Conservation (phyloP, 2,888 invertebrate species). For the Leptinotarsa peninsularis region DNA sequence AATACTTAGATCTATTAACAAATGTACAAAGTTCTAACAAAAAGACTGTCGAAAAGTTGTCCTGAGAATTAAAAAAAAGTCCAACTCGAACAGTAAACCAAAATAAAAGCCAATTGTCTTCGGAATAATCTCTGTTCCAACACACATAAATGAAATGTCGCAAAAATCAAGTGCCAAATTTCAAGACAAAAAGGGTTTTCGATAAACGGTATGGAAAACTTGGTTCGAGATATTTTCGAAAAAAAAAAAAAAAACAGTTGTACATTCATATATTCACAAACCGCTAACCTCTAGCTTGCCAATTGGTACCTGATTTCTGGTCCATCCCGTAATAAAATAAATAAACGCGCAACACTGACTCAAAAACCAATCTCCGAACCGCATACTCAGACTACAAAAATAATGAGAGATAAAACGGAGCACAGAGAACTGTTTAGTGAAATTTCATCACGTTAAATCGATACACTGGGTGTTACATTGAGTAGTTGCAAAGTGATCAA, state of each 20-base stretch:
- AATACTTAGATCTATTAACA: conserved; percentile 61
- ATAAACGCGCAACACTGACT: conserved; percentile 24
- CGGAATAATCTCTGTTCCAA: conserved; percentile 13
- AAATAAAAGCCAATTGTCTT: conserved; percentile 28
- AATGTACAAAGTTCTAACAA: conserved; percentile 50
- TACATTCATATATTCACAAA: background rate
- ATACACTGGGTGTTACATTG: no score
- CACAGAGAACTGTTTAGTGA: conserved; percentile 26
- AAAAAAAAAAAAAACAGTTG: background rate
- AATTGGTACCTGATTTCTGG: background rate
- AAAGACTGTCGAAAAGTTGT: conserved; percentile 40
- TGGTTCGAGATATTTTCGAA: background rate
- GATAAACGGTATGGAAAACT: no score
- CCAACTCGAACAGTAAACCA: conserved; percentile 31
- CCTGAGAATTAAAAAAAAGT: conserved; percentile 35
- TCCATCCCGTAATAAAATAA: conserved; percentile 12
- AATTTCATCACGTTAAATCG: conserved; percentile 9
- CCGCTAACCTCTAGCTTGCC: background rate
- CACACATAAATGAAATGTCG: conserved; percentile 7
- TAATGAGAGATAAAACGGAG: conserved; percentile 19
- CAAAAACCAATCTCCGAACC: conserved; percentile 30
- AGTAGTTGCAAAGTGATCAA: no score
- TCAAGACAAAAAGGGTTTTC: background rate
- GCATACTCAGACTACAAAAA: conserved; percentile 35
- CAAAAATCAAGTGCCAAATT: conserved; percentile 5